Percentiles rank a stretch among this genome's conserved stretches.
These are phyloP conservation scores for Parus major DNA, from an alignment of 2,113 vertebrate species.

Conservation along the genomic window DNA sequence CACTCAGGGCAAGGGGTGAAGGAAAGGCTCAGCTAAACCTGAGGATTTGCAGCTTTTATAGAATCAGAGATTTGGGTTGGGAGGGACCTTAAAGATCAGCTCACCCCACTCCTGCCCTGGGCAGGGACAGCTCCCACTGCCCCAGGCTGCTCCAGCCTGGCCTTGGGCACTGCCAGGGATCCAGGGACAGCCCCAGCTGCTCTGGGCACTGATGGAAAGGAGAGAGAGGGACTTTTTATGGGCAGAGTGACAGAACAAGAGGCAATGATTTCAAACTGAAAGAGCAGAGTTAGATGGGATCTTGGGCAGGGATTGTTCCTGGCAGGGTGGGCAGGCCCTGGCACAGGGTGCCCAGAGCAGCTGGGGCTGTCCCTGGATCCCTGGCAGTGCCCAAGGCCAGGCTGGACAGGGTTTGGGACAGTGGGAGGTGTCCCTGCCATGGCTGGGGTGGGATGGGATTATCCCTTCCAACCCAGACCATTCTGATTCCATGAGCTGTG, in stretches of 20 bases:
- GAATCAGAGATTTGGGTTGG: not conserved
- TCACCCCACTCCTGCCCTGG: accelerated
- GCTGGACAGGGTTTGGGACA: not conserved
- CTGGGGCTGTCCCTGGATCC: not conserved
- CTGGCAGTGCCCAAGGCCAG: not conserved
- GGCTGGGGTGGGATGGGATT: not conserved
- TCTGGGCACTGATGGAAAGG: not conserved
- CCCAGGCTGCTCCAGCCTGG: not conserved
- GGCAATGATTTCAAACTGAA: not conserved
- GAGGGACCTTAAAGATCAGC: accelerated
- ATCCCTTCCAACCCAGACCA: not conserved
- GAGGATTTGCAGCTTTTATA: not conserved
- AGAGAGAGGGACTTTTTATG: not conserved
- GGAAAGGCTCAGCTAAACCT: not conserved
- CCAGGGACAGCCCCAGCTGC: not conserved
- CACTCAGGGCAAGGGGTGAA: not conserved
- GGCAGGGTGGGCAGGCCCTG: not conserved
- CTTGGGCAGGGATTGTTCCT: accelerated
- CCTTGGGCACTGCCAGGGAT: not conserved
- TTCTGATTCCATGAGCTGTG: not conserved
- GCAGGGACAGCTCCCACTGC: not conserved
- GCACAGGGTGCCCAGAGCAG: not conserved
- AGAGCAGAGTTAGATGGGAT: not conserved
- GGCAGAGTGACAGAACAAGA: not conserved
- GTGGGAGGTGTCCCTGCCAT: not conserved